Percentiles rank a stretch among this genome's conserved stretches.
Evolutionary conservation across 2,113 vertebrate species (phyloP).

Genomic region (Ammodytes marinus): DNA sequence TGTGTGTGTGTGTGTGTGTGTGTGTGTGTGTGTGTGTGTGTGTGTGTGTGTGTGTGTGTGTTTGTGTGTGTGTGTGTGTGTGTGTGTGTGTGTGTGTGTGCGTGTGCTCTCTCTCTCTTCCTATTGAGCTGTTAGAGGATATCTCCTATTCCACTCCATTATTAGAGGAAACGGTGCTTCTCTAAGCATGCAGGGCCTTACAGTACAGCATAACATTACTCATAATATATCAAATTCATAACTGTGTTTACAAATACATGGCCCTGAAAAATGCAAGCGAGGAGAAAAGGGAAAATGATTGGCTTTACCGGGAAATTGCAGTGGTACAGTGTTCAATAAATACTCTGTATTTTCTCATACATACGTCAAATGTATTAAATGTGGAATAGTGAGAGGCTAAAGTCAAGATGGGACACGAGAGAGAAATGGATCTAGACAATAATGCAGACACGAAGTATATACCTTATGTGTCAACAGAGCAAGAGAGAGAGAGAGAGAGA

Average conservation of each 20-base stretch:
- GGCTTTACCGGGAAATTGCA: not conserved
- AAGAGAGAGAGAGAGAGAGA: constrained; percentile 11
- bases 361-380: constrained; percentile 6
- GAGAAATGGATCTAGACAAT: constrained; percentile 1
- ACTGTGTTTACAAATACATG: constrained; percentile 31
- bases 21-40: constrained; percentile 1
- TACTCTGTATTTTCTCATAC: not conserved
- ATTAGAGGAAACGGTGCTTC: constrained; percentile 39
- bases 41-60: constrained; percentile 11
- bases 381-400: not conserved
- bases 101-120: constrained; percentile 16
- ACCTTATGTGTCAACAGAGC: constrained; percentile 17
- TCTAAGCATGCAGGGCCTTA: constrained; percentile 17
- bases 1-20: constrained; percentile 1
- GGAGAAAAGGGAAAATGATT: constrained; percentile 6
- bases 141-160: constrained; percentile 53
- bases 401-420: not conserved
- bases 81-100: constrained; percentile 2
- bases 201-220: constrained; percentile 25
- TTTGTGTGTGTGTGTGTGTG: constrained; percentile 18
- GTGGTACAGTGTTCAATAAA: not conserved
- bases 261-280: constrained; percentile 18
- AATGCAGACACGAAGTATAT: not conserved
- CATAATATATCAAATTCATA: constrained; percentile 21
- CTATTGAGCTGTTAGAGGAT: constrained; percentile 59